These are phyloP conservation scores for Hyles vespertilio DNA, from an alignment of 1,140 invertebrate species.

Conservation along the genomic window DNA sequence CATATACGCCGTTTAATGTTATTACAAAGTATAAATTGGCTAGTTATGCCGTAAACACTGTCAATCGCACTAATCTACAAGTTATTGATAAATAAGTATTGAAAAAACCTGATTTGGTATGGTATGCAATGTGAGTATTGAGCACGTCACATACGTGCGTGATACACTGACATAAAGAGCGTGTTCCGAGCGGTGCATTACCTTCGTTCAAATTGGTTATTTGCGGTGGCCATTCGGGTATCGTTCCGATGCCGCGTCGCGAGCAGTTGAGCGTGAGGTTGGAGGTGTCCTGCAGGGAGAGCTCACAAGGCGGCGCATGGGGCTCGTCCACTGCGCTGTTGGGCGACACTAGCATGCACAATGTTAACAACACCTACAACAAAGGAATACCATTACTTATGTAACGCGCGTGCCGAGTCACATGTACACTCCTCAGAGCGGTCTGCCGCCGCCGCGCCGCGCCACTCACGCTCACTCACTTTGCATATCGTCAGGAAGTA, in stretches of 20 bases:
- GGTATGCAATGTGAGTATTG: too few species aligned
- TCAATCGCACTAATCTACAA: too few species aligned
- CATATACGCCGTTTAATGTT: too few species aligned
- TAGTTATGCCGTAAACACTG: too few species aligned
- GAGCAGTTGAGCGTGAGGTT: slow-evolving; percentile 64
- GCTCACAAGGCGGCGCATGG: slow-evolving; percentile 43
- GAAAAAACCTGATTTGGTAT: too few species aligned
- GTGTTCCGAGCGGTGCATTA: slow-evolving; percentile 25
- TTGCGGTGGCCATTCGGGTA: slow-evolving; percentile 53
- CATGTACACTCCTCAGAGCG: not conserved
- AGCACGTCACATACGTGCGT: slow-evolving; percentile 17
- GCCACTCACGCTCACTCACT: slow-evolving; percentile 45
- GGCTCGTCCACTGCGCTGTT: slow-evolving; percentile 28
- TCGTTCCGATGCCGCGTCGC: slow-evolving; percentile 40
- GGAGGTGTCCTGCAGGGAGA: slow-evolving; percentile 48
- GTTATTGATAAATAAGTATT: too few species aligned
- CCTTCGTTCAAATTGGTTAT: slow-evolving; percentile 50
- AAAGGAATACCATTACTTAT: slow-evolving; percentile 43
- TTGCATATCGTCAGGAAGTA: slow-evolving; percentile 32
- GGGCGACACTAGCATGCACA: slow-evolving; percentile 51
- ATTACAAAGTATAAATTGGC: too few species aligned
- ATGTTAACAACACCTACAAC: slow-evolving; percentile 65
- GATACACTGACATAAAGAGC: slow-evolving; percentile 13
- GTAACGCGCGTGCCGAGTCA: slow-evolving; percentile 8
- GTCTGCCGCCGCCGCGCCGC: not conserved